These are phyloP conservation scores for Kryptolebias ocellatus DNA, from an alignment of 2,797 vertebrate genomes.

Conservation along the genomic window DNA sequence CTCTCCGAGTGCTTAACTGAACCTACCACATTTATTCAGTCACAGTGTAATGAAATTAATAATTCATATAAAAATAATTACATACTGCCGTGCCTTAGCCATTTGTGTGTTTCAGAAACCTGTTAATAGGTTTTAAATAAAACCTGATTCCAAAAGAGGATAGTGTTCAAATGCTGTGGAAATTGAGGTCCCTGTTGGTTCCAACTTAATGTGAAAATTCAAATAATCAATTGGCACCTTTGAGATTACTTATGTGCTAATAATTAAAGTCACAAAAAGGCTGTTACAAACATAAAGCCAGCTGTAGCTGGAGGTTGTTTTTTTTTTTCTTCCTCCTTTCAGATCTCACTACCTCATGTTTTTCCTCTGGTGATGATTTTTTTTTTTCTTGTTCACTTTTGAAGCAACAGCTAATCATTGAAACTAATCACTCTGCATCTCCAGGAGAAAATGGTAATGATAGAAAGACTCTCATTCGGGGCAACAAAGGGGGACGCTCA, in stretches of 20 bases:
- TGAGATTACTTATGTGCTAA: conserved; percentile 67
- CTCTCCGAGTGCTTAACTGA: conserved; percentile 23
- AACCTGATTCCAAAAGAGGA: conserved; percentile 67
- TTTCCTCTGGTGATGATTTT: not conserved
- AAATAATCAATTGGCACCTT: conserved; percentile 69
- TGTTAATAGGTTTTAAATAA: conserved; percentile 70
- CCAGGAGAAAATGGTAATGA: conserved; percentile 34
- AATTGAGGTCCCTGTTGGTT: conserved; percentile 67
- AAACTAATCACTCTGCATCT: conserved; percentile 34
- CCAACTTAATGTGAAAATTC: conserved; percentile 63
- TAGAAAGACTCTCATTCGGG: conserved; percentile 42
- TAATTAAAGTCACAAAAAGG: conserved; percentile 65
- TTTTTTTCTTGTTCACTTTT: conserved; percentile 46
- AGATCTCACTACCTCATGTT: conserved; percentile 12
- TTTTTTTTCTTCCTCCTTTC: conserved; percentile 31
- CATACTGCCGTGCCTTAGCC: conserved; percentile 46
- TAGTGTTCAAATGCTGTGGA: conserved; percentile 55
- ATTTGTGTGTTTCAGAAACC: conserved; percentile 58
- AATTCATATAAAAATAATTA: conserved; percentile 66
- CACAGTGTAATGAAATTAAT: conserved; percentile 62
- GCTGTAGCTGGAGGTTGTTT: conserved; percentile 28
- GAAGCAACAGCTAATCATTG: conserved; percentile 40
- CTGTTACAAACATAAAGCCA: conserved; percentile 56
- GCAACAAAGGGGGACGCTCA: conserved; percentile 39
- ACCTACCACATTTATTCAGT: conserved; percentile 47